Evolutionary conservation across 2,113 vertebrate genomes (phyloP).

Genomic region (Eclectus roratus): DNA sequence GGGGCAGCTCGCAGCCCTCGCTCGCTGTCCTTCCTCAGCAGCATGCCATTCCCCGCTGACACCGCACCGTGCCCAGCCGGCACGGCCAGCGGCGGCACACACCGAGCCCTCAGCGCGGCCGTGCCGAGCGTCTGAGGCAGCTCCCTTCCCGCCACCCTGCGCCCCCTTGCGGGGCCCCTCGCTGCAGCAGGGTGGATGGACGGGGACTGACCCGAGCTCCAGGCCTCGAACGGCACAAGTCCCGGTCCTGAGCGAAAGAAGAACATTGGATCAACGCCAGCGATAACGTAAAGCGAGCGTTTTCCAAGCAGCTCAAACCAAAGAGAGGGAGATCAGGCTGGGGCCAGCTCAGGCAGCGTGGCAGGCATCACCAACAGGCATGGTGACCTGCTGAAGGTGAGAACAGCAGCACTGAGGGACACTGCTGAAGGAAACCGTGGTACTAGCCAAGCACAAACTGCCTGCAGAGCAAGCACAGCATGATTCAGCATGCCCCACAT

Average conservation of each 20-base stretch:
- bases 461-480: rapidly evolving
- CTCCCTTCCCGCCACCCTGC: background rate
- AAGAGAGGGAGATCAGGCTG: rapidly evolving
- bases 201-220: background rate
- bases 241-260: background rate
- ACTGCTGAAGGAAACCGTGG: rapidly evolving
- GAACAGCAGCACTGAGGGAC: background rate
- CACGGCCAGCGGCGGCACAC: no score
- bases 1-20: background rate
- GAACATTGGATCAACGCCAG: background rate
- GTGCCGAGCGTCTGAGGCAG: no score
- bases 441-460: no score
- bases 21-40: background rate
- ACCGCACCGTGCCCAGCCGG: no score
- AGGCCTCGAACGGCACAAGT: background rate
- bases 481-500: rapidly evolving
- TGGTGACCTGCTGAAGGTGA: rapidly evolving
- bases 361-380: rapidly evolving
- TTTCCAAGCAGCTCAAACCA: no score
- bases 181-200: background rate
- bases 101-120: no score
- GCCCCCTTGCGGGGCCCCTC: background rate
- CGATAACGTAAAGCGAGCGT: background rate
- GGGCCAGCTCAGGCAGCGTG: no score
- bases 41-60: background rate